Evolutionary conservation across 2,888 invertebrate species (phyloP).

Genomic region (Scaptomyza cyrtandrae): DNA sequence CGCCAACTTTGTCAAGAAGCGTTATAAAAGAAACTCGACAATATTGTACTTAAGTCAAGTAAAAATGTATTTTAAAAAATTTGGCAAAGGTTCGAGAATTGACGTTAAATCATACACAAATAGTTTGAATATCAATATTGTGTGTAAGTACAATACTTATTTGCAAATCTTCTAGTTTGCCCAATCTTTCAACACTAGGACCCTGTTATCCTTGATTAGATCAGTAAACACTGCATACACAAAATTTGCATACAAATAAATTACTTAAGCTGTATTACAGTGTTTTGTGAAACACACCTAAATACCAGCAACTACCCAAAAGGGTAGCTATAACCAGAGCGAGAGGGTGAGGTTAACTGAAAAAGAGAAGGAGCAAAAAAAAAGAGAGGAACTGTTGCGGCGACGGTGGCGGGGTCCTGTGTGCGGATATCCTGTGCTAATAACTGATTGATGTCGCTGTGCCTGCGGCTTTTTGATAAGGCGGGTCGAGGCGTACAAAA

Average conservation of each 20-base stretch:
- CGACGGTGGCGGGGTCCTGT: not conserved
- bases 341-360: too few relatives aligned
- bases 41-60: too few relatives aligned
- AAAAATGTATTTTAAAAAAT: too few relatives aligned
- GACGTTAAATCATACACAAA: too few relatives aligned
- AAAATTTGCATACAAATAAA: not conserved
- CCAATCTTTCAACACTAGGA: too few relatives aligned
- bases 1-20: not conserved
- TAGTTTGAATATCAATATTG: too few relatives aligned
- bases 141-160: too few relatives aligned
- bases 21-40: too few relatives aligned
- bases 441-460: constrained; percentile 69
- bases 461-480: not conserved
- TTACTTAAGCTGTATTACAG: not conserved
- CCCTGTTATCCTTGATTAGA: not conserved
- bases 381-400: not conserved
- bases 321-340: not conserved
- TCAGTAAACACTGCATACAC: not conserved
- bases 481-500: constrained; percentile 24
- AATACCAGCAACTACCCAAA: not conserved
- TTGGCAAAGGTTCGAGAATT: too few relatives aligned
- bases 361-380: too few relatives aligned
- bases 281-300: not conserved
- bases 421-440: constrained; percentile 52
- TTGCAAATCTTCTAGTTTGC: too few relatives aligned